Evolutionary conservation across 2,797 vertebrate genomes (phyloP).

Genomic region (Pyrrhura leucotis): DNA sequence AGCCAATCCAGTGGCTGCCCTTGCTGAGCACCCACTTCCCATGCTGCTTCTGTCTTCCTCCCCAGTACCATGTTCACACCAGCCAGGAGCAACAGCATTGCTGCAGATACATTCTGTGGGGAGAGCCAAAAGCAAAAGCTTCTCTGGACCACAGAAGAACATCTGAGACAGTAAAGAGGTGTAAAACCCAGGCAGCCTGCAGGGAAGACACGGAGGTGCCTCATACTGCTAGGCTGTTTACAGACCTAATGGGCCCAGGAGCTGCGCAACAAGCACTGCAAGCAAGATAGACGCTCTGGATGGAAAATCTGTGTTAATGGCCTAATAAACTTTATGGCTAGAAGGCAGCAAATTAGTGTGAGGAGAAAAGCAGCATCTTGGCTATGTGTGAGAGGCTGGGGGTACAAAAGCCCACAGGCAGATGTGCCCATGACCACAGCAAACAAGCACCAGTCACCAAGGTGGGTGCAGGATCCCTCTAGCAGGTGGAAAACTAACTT

Average conservation of each 20-base stretch:
- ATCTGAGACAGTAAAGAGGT: background rate
- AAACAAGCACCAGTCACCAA: background rate
- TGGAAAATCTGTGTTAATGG: background rate
- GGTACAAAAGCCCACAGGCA: background rate
- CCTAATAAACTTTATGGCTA: background rate
- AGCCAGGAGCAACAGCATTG: background rate
- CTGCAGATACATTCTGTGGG: fast-evolving
- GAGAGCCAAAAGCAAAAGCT: background rate
- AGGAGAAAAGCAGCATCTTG: background rate
- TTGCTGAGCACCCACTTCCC: fast-evolving
- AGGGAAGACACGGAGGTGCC: background rate
- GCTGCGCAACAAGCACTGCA: background rate
- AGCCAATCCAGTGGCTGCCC: background rate
- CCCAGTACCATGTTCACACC: fast-evolving
- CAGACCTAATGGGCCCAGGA: background rate
- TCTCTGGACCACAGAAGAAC: background rate
- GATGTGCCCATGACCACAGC: background rate
- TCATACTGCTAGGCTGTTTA: background rate
- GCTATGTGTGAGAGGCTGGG: fast-evolving
- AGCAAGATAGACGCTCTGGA: background rate
- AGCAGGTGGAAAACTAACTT: background rate
- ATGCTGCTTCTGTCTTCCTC: background rate
- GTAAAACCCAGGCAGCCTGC: background rate
- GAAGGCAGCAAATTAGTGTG: background rate
- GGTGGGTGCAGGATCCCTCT: fast-evolving